These are phyloP conservation scores for Eleutherodactylus coqui DNA, from an alignment of 2,797 vertebrate species.

Conservation along the genomic window DNA sequence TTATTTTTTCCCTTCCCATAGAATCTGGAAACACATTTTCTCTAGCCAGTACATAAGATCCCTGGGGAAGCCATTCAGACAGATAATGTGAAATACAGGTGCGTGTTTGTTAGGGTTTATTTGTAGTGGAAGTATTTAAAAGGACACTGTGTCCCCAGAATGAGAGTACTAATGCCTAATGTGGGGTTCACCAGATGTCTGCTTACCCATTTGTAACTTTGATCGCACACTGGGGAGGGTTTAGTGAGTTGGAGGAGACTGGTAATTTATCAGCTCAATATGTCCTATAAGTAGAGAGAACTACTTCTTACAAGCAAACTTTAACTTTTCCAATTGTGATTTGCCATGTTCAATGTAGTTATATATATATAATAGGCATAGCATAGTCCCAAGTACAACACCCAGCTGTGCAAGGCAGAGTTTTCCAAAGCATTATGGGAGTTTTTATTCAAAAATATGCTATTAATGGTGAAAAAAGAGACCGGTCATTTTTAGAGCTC, in stretches of 20 bases:
- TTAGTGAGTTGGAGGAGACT: slow-evolving; percentile 44
- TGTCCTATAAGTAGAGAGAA: slow-evolving; percentile 43
- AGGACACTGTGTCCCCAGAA: slow-evolving; percentile 62
- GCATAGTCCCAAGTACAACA: neutral
- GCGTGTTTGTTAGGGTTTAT: slow-evolving; percentile 62
- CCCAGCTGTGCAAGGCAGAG: neutral
- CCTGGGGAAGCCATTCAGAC: slow-evolving; percentile 54
- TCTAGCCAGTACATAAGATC: slow-evolving; percentile 55
- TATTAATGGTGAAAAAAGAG: neutral
- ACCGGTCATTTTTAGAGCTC: neutral
- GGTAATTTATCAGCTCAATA: slow-evolving; percentile 47
- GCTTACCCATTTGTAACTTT: slow-evolving; percentile 58
- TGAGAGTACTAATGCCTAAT: slow-evolving; percentile 60
- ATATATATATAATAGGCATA: neutral
- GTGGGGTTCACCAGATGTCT: slow-evolving; percentile 62
- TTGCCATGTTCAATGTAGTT: neutral
- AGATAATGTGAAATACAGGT: slow-evolving; percentile 62
- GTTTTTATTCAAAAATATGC: neutral
- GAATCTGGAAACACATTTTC: slow-evolving; percentile 51
- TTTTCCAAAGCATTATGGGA: neutral
- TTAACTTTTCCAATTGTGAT: slow-evolving; percentile 23
- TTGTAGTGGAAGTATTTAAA: slow-evolving; percentile 63
- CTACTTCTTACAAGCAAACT: slow-evolving; percentile 40
- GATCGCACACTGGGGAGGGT: slow-evolving; percentile 53
- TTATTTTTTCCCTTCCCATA: slow-evolving; percentile 1